Evolutionary conservation across 2,113 vertebrate genomes (phyloP).

Genomic region (Cyanoderma ruficeps): DNA sequence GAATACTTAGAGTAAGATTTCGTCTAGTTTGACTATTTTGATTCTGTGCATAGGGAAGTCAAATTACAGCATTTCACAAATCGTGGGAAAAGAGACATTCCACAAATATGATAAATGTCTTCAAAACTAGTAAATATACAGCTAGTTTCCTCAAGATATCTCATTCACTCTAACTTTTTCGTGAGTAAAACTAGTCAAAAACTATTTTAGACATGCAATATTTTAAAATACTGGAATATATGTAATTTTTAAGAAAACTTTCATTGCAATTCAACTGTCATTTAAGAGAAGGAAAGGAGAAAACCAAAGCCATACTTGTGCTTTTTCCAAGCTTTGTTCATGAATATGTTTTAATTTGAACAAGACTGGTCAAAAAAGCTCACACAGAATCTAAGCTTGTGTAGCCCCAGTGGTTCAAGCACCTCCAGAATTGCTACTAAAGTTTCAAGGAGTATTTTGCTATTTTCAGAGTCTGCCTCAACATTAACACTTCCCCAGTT

Average conservation of each 20-base stretch:
- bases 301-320: background rate
- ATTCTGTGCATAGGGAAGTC: background rate
- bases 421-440: background rate
- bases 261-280: background rate
- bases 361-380: background rate
- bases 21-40: background rate
- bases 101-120: background rate
- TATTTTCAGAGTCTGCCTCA: background rate
- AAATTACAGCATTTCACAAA: background rate
- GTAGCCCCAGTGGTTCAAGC: background rate
- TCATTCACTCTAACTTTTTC: background rate
- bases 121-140: background rate
- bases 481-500: background rate
- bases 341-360: background rate
- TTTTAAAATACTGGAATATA: background rate
- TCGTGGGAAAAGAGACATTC: background rate
- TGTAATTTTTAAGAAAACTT: background rate
- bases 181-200: background rate
- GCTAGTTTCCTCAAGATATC: background rate
- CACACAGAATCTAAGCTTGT: background rate
- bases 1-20: background rate
- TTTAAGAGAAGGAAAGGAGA: background rate
- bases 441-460: background rate
- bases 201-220: background rate
- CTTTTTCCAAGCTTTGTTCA: background rate